Evolutionary conservation across 2,113 vertebrate genomes (phyloP).

Genomic region (Ginglymostoma cirratum): DNA sequence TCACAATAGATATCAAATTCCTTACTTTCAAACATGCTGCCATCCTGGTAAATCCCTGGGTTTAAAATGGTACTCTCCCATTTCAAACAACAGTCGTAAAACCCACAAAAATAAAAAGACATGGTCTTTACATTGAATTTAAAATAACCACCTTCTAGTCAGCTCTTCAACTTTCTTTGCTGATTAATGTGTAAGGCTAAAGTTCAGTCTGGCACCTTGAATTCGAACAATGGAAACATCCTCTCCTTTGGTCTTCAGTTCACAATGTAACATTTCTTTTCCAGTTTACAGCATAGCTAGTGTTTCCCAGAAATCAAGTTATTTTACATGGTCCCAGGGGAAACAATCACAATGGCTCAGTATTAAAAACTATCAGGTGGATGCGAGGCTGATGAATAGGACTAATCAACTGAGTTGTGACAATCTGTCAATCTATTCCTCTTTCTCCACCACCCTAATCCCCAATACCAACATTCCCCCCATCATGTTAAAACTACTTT

Average conservation of each 20-base stretch:
- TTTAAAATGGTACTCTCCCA: too few species aligned
- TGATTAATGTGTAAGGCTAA: background rate
- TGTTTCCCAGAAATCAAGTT: slow-evolving; percentile 1
- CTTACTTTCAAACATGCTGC: too few species aligned
- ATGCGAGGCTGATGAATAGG: background rate
- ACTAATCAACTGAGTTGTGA: background rate
- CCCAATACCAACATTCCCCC: too few species aligned
- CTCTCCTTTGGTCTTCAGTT: background rate
- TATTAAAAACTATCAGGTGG: background rate
- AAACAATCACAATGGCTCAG: slow-evolving; percentile 22
- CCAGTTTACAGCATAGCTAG: background rate
- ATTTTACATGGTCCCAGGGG: background rate
- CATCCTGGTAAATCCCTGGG: too few species aligned
- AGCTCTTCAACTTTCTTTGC: background rate
- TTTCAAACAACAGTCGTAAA: too few species aligned
- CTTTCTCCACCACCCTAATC: background rate
- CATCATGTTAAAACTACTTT: background rate
- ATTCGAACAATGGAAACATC: background rate
- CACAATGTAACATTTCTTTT: background rate
- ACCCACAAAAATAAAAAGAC: too few species aligned
- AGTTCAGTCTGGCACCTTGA: background rate
- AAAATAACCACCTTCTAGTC: too few species aligned
- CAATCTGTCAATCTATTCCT: too few species aligned
- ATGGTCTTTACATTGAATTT: too few species aligned
- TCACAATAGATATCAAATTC: too few species aligned